Evolutionary conservation across 1,140 invertebrate genomes (phyloP).

Genomic region (Drosophila elegans): DNA sequence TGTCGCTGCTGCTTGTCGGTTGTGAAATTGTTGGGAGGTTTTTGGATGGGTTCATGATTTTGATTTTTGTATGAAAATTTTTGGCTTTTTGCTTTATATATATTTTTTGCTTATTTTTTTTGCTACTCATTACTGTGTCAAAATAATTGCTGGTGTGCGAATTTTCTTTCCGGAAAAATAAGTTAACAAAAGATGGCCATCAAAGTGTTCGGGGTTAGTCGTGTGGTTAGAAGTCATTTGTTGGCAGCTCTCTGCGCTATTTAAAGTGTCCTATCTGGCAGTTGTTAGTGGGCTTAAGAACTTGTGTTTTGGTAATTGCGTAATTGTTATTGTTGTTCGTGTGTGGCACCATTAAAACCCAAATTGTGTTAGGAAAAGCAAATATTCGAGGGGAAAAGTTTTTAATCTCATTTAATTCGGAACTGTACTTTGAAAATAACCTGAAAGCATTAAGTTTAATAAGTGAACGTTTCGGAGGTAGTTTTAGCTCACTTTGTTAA

Average conservation of each 20-base stretch:
- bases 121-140: slow-evolving; percentile 68
- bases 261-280: slow-evolving; percentile 9
- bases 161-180: slow-evolving; percentile 6
- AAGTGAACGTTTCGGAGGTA: too few relatives aligned
- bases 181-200: slow-evolving; percentile 21
- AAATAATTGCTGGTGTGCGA: slow-evolving; percentile 63
- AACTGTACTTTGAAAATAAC: slow-evolving; percentile 4
- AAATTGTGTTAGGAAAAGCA: slow-evolving; percentile 53
- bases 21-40: slow-evolving; percentile 49
- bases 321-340: slow-evolving; percentile 52
- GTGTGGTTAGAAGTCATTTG: slow-evolving; percentile 16
- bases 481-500: too few relatives aligned
- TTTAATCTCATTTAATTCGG: slow-evolving; percentile 4
- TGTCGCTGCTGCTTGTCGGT: slow-evolving; percentile 85
- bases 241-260: slow-evolving; percentile 1
- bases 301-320: slow-evolving; percentile 37
- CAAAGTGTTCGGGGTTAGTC: slow-evolving; percentile 25
- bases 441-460: too few relatives aligned
- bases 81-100: slow-evolving; percentile 21
- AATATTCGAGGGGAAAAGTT: slow-evolving; percentile 23
- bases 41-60: slow-evolving; percentile 54
- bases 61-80: slow-evolving; percentile 32
- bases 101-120: slow-evolving; percentile 8
- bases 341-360: slow-evolving; percentile 50
- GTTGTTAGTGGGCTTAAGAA: slow-evolving; percentile 45